A percentile compares a stretch with the other conserved stretches of the same genome.
Evolutionary conservation across 2,113 vertebrate species (phyloP).

Genomic region (Centropristis striata): DNA sequence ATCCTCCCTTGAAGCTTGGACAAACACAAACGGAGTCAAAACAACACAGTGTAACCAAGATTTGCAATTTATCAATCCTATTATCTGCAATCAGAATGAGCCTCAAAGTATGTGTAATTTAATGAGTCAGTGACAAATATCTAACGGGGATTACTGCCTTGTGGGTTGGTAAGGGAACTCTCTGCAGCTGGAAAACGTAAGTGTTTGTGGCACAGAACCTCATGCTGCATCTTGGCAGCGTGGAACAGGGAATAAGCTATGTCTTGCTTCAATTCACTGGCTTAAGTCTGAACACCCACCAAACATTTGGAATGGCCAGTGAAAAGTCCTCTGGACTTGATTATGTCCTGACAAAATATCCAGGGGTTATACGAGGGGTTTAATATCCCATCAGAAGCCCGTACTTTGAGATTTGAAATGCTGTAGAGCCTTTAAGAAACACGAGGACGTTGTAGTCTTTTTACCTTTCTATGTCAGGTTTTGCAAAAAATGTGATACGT

Average conservation of each 20-base stretch:
- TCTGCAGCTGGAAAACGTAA: slow-evolving; percentile 54
- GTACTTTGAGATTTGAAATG: neutral
- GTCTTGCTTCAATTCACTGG: slow-evolving; percentile 38
- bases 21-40: neutral
- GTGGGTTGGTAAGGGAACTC: slow-evolving; percentile 35
- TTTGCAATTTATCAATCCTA: neutral
- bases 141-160: neutral
- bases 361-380: slow-evolving; percentile 30
- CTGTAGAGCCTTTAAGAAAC: neutral
- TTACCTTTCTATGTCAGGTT: neutral
- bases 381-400: slow-evolving; percentile 32
- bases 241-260: neutral
- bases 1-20: neutral
- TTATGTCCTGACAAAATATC: slow-evolving; percentile 31
- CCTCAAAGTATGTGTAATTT: neutral
- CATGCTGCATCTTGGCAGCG: slow-evolving; percentile 45
- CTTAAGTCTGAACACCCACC: slow-evolving; percentile 16
- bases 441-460: neutral
- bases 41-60: neutral
- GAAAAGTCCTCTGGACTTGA: slow-evolving; percentile 48
- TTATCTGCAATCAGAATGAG: neutral
- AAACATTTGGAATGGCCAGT: slow-evolving; percentile 38
- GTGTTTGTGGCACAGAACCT: slow-evolving; percentile 35
- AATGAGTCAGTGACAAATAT: slow-evolving; percentile 22
- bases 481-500: slow-evolving; percentile 7